Evolutionary conservation across 2,797 vertebrate species (phyloP), one percentile per base, ranked within the genome.

Genomic region (Knipowitschia caucasica): DNA sequence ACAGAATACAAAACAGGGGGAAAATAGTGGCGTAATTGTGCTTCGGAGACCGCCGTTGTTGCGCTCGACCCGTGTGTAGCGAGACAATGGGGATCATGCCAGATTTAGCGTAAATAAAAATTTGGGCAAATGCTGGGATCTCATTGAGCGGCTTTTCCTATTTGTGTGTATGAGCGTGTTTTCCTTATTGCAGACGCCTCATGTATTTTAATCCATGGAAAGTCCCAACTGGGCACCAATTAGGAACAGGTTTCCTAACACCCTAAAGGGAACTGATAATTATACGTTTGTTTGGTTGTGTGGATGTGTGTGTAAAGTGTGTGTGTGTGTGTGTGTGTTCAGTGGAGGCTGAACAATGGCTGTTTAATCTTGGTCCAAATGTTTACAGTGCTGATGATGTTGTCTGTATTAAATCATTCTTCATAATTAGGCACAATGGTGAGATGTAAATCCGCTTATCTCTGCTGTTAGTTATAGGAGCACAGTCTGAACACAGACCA

Each of bases 201-300:
- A 75, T 89, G 86, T 87, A 88, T 90, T 90, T 91, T 86, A 88
- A 89, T 90, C 75, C 79, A 75, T 83, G 85, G 78, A 78, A 87
- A 84, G 70, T 89, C 88, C 89, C 89, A 62, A 84, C 78, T 87
- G 88, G 84, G 78, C 85, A 88, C 85, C 89, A 91, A 91, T 91
- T 91, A 91, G 86, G 87, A 88, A 86, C 84, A 87, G 82, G 83
- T 88, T 89, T 89, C 80, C 73, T 72, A 64, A 67, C 53, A 58
- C 82, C 90, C 86, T 78, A 67, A 86, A 84, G 88, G 87, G 77
- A 87, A 78, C 71, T 76, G 85, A 82, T 90, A 89, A 91, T 90
- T 91, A 90, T 88, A 85, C 83, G 83, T 85, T 89, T 89, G 82
- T 86, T 67, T 84, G 84, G 82, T 56, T 76, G 58, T 87, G 56